Evolutionary conservation across 2,797 vertebrate species (phyloP).

Genomic region (Babyrousa celebensis): DNA sequence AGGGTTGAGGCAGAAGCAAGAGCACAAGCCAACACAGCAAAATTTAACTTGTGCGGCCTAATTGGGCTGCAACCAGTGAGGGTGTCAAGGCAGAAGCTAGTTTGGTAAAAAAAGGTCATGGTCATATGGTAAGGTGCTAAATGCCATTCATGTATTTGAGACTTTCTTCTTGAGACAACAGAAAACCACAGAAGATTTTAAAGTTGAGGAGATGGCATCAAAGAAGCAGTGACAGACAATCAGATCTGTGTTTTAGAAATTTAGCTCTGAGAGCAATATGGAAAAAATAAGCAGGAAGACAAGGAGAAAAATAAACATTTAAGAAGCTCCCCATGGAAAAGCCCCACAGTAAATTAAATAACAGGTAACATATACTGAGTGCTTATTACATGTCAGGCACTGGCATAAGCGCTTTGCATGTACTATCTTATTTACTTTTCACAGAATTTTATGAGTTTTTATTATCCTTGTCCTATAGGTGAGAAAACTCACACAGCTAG

Average conservation of each 20-base stretch:
- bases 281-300: constrained; percentile 16
- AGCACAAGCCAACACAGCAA: background rate
- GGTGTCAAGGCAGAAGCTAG: background rate
- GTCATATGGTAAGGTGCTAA: background rate
- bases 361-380: background rate
- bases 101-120: background rate
- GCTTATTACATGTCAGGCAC: background rate
- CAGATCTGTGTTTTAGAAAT: background rate
- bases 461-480: background rate
- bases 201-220: background rate
- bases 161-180: constrained; percentile 11
- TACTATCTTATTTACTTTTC: background rate
- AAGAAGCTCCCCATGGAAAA: constrained; percentile 1
- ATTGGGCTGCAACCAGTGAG: background rate
- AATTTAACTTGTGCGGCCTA: background rate
- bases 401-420: background rate
- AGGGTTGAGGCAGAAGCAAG: background rate
- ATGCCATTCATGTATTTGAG: background rate
- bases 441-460: background rate
- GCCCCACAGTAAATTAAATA: background rate
- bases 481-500: constrained; percentile 47
- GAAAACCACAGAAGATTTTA: background rate
- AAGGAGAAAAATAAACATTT: background rate
- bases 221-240: constrained; percentile 22
- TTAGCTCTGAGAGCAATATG: background rate